Base-by-base conservation (phyloP, 1,140 invertebrate species). In the Patella vulgata region DNA sequence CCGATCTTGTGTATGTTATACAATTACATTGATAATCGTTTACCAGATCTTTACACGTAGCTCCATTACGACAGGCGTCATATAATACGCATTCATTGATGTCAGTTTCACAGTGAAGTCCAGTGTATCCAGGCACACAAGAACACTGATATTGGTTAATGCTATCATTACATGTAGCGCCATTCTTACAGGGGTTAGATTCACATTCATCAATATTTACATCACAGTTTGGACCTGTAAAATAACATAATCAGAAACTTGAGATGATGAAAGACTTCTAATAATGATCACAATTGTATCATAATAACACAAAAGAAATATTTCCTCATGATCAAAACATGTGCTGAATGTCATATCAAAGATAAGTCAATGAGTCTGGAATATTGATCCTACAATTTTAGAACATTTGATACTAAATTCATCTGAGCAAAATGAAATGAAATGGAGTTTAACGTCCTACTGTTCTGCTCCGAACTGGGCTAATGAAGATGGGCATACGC, bases 141-240 rank as follows among this genome's bases (percentile, higher is more conserved):
- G 23, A n/a, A 62, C 81, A 83, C 27, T 27, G 61, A 58, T 71
- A 83, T 23, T 52, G 62, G 60, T 77, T 75, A 11, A 79, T 64
- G n/a, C 53, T 27, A 59, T 98, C 94, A 47, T 92, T 88, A 78
- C 96, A 98, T 3, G 93, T 95, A 0, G 93, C 92, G 25, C 68
- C 68, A 80, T 97, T 95, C 61, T 92, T 86, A 79, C 96, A 98
- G 0, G 94, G 95, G 79, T 93, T 91, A 30, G 91, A 92, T 66
- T 92, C 91, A 85, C 95, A 98, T 81, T 98, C 95, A 80, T 98
- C 93, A 78, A 97, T 93, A 84, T 83, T 96, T 91, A 1, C 90
- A 42, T 80, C 73, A 70, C 77, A 82, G 51, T 90, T 90, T 23
- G 81, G 61, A 11, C 94, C 94, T 31, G 88, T 87, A 84, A 88